Conservation (phyloP, 1,140 invertebrate genomes). For the Pseudomyrmex flavicornis region DNA sequence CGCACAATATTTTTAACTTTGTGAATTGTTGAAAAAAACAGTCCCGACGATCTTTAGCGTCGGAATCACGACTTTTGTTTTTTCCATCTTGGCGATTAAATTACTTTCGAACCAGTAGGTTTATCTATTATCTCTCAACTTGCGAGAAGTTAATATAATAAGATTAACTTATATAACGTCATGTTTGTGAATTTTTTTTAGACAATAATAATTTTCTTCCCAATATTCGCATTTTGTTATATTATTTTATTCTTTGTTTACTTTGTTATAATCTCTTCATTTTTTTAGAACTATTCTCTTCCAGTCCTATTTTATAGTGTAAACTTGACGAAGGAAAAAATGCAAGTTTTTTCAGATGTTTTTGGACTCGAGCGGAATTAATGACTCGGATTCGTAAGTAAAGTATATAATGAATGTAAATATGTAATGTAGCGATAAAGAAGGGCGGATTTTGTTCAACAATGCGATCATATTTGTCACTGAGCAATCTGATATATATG, state of each 20-base stretch:
- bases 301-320: not conserved
- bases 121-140: not conserved
- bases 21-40: slow-evolving; percentile 39
- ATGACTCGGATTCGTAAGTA: not conserved
- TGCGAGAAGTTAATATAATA: not conserved
- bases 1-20: slow-evolving; percentile 33
- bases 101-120: not conserved
- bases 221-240: not conserved
- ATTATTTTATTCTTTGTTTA: not conserved
- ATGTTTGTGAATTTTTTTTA: no score
- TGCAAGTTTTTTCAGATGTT: slow-evolving; percentile 30
- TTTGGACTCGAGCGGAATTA: not conserved
- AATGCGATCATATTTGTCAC: slow-evolving; percentile 55
- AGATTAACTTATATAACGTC: not conserved
- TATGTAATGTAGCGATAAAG: slow-evolving; percentile 52
- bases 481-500: slow-evolving; percentile 1
- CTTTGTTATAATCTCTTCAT: not conserved
- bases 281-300: slow-evolving; percentile 3
- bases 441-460: not conserved
- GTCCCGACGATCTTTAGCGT: slow-evolving; percentile 14
- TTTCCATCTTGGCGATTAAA: slow-evolving; percentile 31
- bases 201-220: no score
- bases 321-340: slow-evolving; percentile 9
- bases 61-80: slow-evolving; percentile 3
- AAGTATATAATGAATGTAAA: slow-evolving; percentile 13